Conservation (phyloP, 2,888 invertebrate genomes). For the Siphlonurus alternatus region DNA sequence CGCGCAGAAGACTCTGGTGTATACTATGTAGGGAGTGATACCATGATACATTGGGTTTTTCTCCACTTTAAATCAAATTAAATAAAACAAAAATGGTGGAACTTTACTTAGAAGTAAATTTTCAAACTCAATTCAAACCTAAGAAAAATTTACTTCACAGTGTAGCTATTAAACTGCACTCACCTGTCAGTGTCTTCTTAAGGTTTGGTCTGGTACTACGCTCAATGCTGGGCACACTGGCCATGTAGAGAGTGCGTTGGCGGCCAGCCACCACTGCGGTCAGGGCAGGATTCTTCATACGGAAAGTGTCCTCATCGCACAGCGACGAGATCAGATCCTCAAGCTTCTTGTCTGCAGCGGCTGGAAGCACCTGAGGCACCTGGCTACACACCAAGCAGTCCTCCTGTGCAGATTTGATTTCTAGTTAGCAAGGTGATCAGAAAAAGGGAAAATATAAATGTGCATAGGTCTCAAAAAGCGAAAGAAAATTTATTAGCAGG, state of each 20-base stretch:
- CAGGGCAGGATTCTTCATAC: constrained; percentile 84
- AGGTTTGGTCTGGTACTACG: constrained; percentile 77
- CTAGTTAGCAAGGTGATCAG: neutral
- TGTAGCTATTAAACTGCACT: no score
- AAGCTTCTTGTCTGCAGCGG: constrained; percentile 37
- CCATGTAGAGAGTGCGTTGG: constrained; percentile 86
- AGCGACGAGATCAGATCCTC: constrained; percentile 68
- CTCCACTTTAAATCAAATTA: no score
- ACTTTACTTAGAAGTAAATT: no score
- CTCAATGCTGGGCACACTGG: constrained; percentile 80
- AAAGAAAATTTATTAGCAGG: no score
- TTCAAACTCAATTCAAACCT: no score
- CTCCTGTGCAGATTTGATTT: constrained; percentile 18
- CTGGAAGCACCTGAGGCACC: constrained; percentile 19
- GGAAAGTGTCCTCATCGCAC: constrained; percentile 56
- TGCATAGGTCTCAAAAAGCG: no score
- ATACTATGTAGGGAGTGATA: no score
- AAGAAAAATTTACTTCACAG: no score
- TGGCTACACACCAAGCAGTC: constrained; percentile 83
- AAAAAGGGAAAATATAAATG: neutral
- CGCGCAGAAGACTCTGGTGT: no score
- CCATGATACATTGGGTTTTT: no score
- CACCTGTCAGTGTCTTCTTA: constrained; percentile 56
- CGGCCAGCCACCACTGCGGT: constrained; percentile 67
- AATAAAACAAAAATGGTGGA: no score